phyloP scores from a whole-genome alignment of 2,113 vertebrate genomes.

The Actenoides lindsayi region DNA sequence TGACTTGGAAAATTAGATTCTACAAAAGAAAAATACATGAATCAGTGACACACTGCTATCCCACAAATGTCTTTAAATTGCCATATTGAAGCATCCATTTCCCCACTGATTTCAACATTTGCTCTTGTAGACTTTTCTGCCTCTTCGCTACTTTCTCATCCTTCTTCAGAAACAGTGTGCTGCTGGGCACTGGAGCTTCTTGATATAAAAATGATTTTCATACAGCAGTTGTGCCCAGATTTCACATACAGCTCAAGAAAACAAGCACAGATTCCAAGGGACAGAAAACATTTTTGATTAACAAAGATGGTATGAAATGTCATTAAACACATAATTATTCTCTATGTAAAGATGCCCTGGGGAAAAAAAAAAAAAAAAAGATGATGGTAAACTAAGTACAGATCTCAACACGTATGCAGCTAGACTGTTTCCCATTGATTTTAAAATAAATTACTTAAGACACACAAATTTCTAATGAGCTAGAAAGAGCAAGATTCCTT shows the following conservation, averaged over 20 bases:
- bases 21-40: neutral
- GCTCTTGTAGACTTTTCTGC: neutral
- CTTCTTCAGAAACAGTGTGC: neutral
- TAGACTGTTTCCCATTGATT: neutral
- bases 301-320: neutral
- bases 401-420: neutral
- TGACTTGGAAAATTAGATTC: neutral
- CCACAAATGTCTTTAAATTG: neutral
- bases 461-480: neutral
- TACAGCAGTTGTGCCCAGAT: neutral
- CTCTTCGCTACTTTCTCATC: neutral
- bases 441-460: neutral
- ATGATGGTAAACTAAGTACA: neutral
- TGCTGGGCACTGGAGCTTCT: neutral
- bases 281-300: neutral
- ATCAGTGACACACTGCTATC: neutral
- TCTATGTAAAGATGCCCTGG: neutral
- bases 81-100: neutral
- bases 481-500: neutral
- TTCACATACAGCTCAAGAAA: neutral
- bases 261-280: neutral
- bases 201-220: neutral
- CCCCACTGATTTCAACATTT: neutral
- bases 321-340: constrained; percentile 14
- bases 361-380: neutral